Conservation (phyloP, 2,113 vertebrate genomes). For the Sialia sialis region DNA sequence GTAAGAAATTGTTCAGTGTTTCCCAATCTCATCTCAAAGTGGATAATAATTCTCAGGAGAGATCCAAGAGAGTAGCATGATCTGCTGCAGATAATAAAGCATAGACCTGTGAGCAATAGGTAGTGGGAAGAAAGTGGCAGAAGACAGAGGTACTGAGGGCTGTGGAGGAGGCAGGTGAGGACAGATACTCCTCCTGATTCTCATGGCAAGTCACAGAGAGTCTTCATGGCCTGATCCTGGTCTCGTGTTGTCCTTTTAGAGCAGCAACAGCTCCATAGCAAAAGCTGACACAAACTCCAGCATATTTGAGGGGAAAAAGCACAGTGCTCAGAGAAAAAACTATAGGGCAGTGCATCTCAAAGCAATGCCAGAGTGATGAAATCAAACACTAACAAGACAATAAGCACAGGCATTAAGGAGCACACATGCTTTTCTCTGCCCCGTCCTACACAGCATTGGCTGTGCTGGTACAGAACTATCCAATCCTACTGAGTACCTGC, state of each 20-base stretch:
- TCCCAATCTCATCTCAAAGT: neutral
- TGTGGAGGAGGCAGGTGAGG: neutral
- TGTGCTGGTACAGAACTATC: fast-evolving
- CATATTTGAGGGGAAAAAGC: neutral
- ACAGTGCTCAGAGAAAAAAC: neutral
- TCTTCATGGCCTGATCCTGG: neutral
- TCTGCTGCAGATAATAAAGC: neutral
- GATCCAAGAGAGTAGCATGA: neutral
- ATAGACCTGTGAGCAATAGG: neutral
- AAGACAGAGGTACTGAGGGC: neutral
- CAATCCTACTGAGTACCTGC: neutral
- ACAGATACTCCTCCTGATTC: neutral
- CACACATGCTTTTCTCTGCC: neutral
- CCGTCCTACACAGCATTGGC: neutral
- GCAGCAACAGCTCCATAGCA: neutral
- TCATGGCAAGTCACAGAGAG: neutral
- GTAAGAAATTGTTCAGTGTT: neutral
- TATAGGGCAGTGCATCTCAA: neutral
- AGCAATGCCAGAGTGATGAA: neutral
- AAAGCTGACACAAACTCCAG: neutral
- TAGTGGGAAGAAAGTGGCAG: neutral
- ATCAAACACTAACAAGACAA: neutral
- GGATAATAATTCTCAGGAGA: neutral
- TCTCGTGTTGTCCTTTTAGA: neutral
- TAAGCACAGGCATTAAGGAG: neutral